Evolutionary conservation across 1,140 invertebrate species (phyloP), one percentile per base, ranked within the genome.

Genomic region (Orchesella cincta): DNA sequence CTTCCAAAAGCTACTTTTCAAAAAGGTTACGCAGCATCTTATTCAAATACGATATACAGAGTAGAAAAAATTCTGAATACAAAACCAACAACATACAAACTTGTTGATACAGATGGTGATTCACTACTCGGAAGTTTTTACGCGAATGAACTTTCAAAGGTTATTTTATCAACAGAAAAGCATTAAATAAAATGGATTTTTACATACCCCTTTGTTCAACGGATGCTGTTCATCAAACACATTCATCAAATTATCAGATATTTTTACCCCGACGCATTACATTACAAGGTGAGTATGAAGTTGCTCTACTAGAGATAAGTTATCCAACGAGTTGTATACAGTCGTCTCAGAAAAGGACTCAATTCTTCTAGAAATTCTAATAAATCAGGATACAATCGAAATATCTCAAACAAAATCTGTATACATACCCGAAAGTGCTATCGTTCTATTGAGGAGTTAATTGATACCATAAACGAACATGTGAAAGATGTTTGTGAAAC

Each of bases 161-260:
- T 46, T 46, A 20, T 46, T 8, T 8, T 46, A 8, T 71, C n/a
- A n/a, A n/a, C n/a, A n/a, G n/a, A n/a, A n/a, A n/a, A n/a, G n/a
- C n/a, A n/a, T n/a, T n/a, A n/a, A n/a, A 71, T 8, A 46, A 46
- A 31, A 36, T 71, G 54, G 54, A 62, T 18, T 62, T 62, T 62
- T 62, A 14, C 23, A 18, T 62, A 5, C 54, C 54, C 8, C 8
- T 62, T 12, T 46, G 8, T 18, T 62, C 54, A 62, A 62, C 26
- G 8, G 54, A 12, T n/a, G 16, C 12, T 62, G 54, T 46, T 14
- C 12, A 62, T 62, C 54, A 62, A 16, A 5, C 23, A 5, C 3
- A 28, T 62, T 8, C 39, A 16, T 62, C 54, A 62, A n/a, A n/a
- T n/a, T n/a, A n/a, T n/a, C n/a, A n/a, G 23, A 28, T 62, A n/a